Percentiles rank a stretch among this genome's conserved stretches.
Conservation (phyloP, 2,113 vertebrate genomes). For the Actenoides lindsayi region DNA sequence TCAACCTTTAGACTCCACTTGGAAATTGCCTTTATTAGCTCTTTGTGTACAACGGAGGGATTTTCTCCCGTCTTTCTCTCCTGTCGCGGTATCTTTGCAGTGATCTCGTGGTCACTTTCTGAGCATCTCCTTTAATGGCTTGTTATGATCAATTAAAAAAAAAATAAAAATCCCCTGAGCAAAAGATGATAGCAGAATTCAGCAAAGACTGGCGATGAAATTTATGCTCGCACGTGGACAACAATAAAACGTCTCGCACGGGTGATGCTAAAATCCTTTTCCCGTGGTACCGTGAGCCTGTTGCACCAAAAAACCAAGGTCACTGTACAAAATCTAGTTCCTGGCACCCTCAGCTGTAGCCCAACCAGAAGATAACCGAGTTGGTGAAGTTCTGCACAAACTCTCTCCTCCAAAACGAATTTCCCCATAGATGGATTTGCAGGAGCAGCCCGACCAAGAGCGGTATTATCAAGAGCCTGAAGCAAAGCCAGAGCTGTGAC, state of each 20-base stretch:
- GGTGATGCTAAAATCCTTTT: neutral
- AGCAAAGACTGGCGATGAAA: neutral
- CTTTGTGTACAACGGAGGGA: neutral
- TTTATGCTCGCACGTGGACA: fast-evolving
- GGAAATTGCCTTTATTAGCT: neutral
- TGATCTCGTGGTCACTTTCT: neutral
- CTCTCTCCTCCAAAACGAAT: no score
- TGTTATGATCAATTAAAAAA: neutral
- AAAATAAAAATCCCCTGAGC: neutral
- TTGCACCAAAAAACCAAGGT: neutral
- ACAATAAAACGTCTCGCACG: fast-evolving
- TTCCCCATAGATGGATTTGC: neutral
- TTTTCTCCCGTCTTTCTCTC: neutral
- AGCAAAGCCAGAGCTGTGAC: neutral
- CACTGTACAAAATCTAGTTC: no score
- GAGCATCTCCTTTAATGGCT: neutral
- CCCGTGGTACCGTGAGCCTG: no score
- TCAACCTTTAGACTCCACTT: neutral
- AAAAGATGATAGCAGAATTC: neutral
- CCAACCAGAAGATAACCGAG: neutral
- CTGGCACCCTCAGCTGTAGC: neutral
- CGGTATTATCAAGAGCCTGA: neutral
- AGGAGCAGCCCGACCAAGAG: neutral
- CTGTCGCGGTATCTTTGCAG: neutral
- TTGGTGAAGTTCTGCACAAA: neutral